phyloP scores from a whole-genome alignment of 2,797 vertebrate species.

The Kryptolebias ocellatus region DNA sequence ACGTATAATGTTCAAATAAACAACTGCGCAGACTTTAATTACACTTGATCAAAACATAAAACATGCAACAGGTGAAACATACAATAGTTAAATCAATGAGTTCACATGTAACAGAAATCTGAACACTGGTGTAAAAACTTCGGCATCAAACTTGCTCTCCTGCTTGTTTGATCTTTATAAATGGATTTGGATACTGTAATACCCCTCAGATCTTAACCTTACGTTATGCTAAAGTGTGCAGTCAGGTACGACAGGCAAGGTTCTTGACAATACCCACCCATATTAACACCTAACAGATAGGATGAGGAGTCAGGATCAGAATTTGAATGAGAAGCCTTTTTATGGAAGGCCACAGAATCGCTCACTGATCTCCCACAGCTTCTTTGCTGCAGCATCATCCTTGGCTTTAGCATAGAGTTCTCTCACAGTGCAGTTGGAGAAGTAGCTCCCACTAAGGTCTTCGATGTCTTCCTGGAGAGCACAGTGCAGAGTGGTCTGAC shows the following conservation, averaged over 20 bases:
- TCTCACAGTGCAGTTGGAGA: slow-evolving; percentile 77
- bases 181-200: neutral
- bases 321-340: neutral
- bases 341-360: slow-evolving; percentile 36
- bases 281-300: neutral
- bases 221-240: neutral
- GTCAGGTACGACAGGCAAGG: neutral
- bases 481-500: slow-evolving; percentile 87
- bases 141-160: neutral
- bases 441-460: slow-evolving; percentile 88
- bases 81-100: neutral
- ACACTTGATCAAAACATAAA: neutral
- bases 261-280: neutral
- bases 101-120: neutral
- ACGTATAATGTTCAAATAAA: neutral
- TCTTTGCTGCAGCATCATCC: slow-evolving; percentile 85
- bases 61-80: neutral
- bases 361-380: slow-evolving; percentile 91
- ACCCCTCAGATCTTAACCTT: neutral
- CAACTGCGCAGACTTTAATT: neutral
- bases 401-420: slow-evolving; percentile 53
- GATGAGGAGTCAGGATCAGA: neutral
- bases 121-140: neutral
- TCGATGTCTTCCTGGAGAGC: slow-evolving; percentile 88
- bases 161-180: neutral